phyloP scores from a whole-genome alignment of 2,797 vertebrate genomes.

The Peromyscus aztecus region DNA sequence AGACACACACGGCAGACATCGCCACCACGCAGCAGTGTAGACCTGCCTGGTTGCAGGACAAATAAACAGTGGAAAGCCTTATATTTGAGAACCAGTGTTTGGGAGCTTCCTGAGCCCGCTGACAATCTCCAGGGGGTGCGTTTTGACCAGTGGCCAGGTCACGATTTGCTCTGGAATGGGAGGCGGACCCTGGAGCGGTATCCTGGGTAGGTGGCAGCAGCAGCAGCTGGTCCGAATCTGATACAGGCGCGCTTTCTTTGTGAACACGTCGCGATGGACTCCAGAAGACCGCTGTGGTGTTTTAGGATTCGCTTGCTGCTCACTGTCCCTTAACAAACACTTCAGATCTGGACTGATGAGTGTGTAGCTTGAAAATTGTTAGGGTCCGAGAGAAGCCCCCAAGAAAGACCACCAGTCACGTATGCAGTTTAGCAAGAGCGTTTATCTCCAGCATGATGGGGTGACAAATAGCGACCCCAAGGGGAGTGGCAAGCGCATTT shows the following conservation, averaged over 20 bases:
- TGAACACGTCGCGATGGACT: slow-evolving; percentile 45
- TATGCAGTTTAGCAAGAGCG: too few species aligned
- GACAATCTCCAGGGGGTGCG: not conserved
- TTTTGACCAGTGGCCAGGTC: slow-evolving; percentile 47
- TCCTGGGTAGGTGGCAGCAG: not conserved
- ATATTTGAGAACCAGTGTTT: not conserved
- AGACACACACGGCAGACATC: not conserved
- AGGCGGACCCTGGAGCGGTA: not conserved
- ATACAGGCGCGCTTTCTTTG: slow-evolving; percentile 31
- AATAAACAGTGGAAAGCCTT: not conserved
- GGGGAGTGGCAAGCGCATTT: too few species aligned
- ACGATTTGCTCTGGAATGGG: slow-evolving; percentile 35
- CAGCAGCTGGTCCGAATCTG: not conserved
- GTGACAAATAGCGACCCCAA: too few species aligned
- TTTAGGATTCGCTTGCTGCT: slow-evolving; percentile 26
- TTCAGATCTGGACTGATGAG: slow-evolving; percentile 5
- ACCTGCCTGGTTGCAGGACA: not conserved
- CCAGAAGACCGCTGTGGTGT: not conserved
- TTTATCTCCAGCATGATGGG: too few species aligned
- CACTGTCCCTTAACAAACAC: not conserved
- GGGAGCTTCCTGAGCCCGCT: not conserved
- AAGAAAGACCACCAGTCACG: too few species aligned
- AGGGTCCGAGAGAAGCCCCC: too few species aligned
- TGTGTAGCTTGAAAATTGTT: not conserved
- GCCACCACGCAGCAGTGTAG: not conserved